Evolutionary conservation across 2,113 vertebrate genomes (phyloP), one percentile per base, ranked within the genome.

Genomic region (Pandion haliaetus): DNA sequence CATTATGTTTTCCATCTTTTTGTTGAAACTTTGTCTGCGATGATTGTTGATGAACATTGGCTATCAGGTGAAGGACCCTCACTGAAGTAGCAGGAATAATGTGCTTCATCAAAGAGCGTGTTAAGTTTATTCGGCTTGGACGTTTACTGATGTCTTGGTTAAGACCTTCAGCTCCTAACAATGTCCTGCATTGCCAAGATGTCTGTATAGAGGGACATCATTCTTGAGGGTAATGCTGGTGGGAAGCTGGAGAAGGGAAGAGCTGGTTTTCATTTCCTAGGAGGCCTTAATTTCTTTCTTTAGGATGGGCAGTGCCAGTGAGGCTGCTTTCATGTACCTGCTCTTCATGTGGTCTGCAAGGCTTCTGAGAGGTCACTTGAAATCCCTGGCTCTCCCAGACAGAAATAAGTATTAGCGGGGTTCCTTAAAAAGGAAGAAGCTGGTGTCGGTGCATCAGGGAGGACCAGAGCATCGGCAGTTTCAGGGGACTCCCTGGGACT

Each of bases 1-100:
- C 45, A 31, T 77, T n/a, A 57, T 4, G 5, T 81, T 96, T 96
- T 83, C 82, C 47, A 26, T 38, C 82, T 82, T 96, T 91, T 66
- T 81, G 62, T 82, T 29, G 50, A 82, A 88, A 61, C 58, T 70
- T 59, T 57, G 47, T 79, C 34, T 32, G 32, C 8, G 3, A 49
- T 44, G 54, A 44, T 42, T 69, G 49, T 54, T 0, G 0, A 40
- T 1, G 8, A 86, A 61, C 0, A 0, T 58, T 63, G 44, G 65
- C 73, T 82, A 6, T 70, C 70, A 82, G 78, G 70, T 70, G 82
- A 70, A 88, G 93, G 73, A 85, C 66, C 40, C 57, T 95, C 54
- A 52, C 47, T 54, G 88, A 58, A 91, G 57, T 36, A 73, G 17
- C 50, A 91, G 36, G 58, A 87, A 54, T 54, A 31, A 89, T 26